Base-by-base conservation (phyloP, 2,888 invertebrate species). In the Dysmachus trigonus region DNA sequence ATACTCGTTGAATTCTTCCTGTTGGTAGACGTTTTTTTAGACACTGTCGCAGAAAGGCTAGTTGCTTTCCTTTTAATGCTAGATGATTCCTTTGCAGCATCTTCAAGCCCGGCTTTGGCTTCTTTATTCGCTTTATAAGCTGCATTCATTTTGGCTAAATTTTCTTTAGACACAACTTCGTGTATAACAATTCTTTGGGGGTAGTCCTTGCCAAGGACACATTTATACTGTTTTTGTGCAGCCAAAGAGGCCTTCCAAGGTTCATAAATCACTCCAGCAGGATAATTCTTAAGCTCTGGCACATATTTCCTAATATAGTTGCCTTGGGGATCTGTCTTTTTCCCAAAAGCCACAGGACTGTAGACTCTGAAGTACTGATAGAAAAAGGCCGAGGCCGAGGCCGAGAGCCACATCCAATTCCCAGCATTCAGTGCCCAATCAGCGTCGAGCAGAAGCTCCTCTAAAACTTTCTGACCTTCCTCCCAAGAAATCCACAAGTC, bases 401-500 rank as follows among this genome's bases (percentile, higher is more conserved):
- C 95, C 0, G 95, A 95, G 0, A 95, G 92, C 95, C 95, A 95
- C 95, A 95, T 94, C 95, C 95, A 95, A 89, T 95, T 95, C 1
- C 95, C 95, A 88, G 95, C 95, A 92, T 95, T 95, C 4, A 95
- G 91, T 8, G 95, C 94, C 95, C 95, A 95, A 89, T 95, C 95
- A 89, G 95, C 95, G 90, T 95, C 95, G 7, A 95, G 91, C 18
- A 96, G 91, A 85, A 94, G 93, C 88, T 95, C 94, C 90, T 95
- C 95, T 91, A 95, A 96, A 10, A 95, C 94, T 88, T 95, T 94
- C 88, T 94, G 94, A 0, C 96, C 96, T 89, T 95, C 94, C 90
- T 96, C 96, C 96, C 96, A 96, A 10, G 95, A 95, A 88, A 95
- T 93, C 95, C 95, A 96, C 18, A 96, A 91, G 91, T 96, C 95